Evolutionary conservation across 2,888 invertebrate species (phyloP).

Genomic region (Enoplolaimus lenunculus): DNA sequence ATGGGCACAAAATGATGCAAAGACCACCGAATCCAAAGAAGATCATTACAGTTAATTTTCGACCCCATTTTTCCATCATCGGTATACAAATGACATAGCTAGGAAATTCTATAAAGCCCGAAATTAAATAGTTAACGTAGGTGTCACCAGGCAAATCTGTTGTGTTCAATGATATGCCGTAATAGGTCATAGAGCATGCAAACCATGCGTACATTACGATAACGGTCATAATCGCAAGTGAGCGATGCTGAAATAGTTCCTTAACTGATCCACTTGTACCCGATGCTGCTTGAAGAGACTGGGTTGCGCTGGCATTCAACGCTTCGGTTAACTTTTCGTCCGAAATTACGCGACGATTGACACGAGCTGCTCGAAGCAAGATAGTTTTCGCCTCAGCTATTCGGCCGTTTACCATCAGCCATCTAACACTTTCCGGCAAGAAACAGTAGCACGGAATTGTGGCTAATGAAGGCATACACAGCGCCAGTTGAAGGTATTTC

Average conservation of each 20-base stretch:
- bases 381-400: slow-evolving; percentile 16
- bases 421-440: slow-evolving; percentile 23
- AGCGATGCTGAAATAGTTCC: not conserved
- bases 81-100: slow-evolving; percentile 17
- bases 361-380: not conserved
- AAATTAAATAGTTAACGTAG: slow-evolving; percentile 23
- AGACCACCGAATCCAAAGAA: slow-evolving; percentile 17
- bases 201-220: slow-evolving; percentile 14
- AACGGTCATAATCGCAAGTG: slow-evolving; percentile 8
- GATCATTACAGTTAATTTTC: not conserved
- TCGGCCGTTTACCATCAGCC: slow-evolving; percentile 21
- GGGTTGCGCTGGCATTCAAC: not conserved
- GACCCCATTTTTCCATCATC: slow-evolving; percentile 20
- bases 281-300: not conserved
- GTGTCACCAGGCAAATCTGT: slow-evolving; percentile 20
- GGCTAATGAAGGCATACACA: slow-evolving; percentile 1
- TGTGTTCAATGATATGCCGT: slow-evolving; percentile 23
- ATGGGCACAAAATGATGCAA: not conserved
- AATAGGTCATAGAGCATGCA: slow-evolving; percentile 22
- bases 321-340: not conserved
- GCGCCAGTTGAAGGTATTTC: slow-evolving; percentile 9
- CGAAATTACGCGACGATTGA: not conserved
- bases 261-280: not conserved
- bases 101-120: slow-evolving; percentile 20
- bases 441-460: slow-evolving; percentile 20